phyloP scores from a whole-genome alignment of 2,797 vertebrate genomes.

The Aldrovandia affinis region DNA sequence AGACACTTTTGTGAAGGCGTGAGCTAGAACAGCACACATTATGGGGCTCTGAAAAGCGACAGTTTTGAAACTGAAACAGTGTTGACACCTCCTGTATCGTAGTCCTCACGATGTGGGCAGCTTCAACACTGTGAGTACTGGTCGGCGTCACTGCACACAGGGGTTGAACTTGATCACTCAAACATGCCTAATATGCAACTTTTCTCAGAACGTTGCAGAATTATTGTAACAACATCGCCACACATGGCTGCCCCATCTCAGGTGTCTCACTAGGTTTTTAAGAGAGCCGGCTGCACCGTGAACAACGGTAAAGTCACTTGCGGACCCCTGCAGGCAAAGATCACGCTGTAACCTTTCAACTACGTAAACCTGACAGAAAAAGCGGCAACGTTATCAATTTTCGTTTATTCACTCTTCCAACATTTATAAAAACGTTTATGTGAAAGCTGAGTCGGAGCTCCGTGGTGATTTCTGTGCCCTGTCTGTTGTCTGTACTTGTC shows the following conservation, averaged over 20 bases:
- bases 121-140: too few species aligned
- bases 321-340: background rate
- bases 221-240: background rate
- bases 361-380: too few species aligned
- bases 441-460: background rate
- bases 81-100: too few species aligned
- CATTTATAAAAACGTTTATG: background rate
- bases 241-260: background rate
- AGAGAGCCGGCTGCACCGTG: background rate
- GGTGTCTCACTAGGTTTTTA: background rate
- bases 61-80: too few species aligned
- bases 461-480: background rate
- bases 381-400: too few species aligned
- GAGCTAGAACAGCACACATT: background rate
- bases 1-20: background rate
- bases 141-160: too few species aligned
- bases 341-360: background rate
- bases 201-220: background rate
- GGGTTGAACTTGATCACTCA: too few species aligned
- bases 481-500: background rate
- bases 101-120: too few species aligned
- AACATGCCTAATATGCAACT: too few species aligned
- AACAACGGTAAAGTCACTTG: background rate
- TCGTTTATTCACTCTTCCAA: too few species aligned
- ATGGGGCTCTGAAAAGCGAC: background rate